Evolutionary conservation across 2,113 vertebrate genomes (phyloP).

Genomic region (Pseudorhombus dupliciocellatus): DNA sequence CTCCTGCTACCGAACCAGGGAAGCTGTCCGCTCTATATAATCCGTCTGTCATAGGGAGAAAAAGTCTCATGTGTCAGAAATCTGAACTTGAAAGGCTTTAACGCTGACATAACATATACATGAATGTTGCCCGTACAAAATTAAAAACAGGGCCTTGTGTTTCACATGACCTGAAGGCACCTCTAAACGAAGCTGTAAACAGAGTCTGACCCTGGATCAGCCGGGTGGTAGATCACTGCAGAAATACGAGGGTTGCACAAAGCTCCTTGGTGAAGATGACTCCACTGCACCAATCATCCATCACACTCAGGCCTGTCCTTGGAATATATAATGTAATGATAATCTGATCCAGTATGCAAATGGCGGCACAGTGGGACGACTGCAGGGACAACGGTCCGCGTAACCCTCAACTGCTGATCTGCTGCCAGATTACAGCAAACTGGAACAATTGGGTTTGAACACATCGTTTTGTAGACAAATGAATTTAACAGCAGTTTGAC

Average conservation of each 20-base stretch:
- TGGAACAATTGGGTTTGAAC: not conserved
- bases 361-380: slow-evolving; percentile 35
- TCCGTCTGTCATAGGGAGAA: not conserved
- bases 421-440: slow-evolving; percentile 22
- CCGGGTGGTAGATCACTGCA: slow-evolving; percentile 32
- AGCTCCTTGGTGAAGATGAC: slow-evolving; percentile 60
- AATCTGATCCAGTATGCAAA: slow-evolving; percentile 67
- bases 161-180: not conserved
- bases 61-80: no score
- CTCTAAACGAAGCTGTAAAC: not conserved
- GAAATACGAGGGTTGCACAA: slow-evolving; percentile 43
- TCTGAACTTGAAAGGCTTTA: no score
- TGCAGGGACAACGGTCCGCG: slow-evolving; percentile 34
- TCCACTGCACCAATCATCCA: slow-evolving; percentile 61
- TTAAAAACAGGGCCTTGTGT: not conserved
- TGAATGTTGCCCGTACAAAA: not conserved
- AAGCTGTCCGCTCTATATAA: not conserved
- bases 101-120: not conserved
- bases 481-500: not conserved
- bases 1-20: slow-evolving; percentile 12
- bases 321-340: slow-evolving; percentile 69
- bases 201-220: slow-evolving; percentile 37
- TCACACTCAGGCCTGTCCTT: slow-evolving; percentile 55
- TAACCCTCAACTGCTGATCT: slow-evolving; percentile 16
- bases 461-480: not conserved